Evolutionary conservation across 2,797 vertebrate genomes (phyloP).

Genomic region (Crocidura indochinensis): DNA sequence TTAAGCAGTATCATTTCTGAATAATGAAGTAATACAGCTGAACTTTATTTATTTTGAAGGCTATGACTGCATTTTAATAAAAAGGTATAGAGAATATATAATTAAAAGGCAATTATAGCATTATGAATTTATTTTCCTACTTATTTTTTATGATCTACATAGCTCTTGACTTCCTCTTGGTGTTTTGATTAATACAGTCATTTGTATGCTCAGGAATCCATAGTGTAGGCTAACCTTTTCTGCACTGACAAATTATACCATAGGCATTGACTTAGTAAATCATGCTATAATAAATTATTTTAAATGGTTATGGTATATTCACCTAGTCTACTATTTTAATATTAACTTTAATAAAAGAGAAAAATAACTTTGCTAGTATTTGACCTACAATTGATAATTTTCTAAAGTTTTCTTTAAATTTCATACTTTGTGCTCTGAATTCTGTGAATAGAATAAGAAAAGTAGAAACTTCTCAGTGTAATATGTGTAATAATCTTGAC

Average conservation of each 20-base stretch:
- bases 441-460: conserved; percentile 18
- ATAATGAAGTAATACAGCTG: neutral
- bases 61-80: conserved; percentile 36
- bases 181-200: conserved; percentile 36
- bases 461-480: neutral
- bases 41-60: neutral
- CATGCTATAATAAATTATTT: conserved; percentile 54
- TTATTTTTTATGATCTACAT: conserved; percentile 34
- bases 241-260: conserved; percentile 43
- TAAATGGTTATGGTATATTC: conserved; percentile 50
- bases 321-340: neutral
- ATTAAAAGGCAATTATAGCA: neutral
- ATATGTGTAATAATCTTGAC: conserved; percentile 34
- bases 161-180: neutral
- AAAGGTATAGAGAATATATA: neutral
- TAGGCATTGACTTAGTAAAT: conserved; percentile 15
- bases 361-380: neutral
- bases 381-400: conserved; percentile 14
- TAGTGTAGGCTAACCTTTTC: conserved; percentile 35
- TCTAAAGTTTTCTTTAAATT: conserved; percentile 35
- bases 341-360: neutral
- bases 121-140: conserved; percentile 44
- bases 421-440: neutral
- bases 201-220: conserved; percentile 45
- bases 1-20: neutral